A percentile compares a stretch with the other conserved stretches of the same genome.
Evolutionary conservation across 2,797 vertebrate species (phyloP).

Genomic region (Gadopsis bispinosus): DNA sequence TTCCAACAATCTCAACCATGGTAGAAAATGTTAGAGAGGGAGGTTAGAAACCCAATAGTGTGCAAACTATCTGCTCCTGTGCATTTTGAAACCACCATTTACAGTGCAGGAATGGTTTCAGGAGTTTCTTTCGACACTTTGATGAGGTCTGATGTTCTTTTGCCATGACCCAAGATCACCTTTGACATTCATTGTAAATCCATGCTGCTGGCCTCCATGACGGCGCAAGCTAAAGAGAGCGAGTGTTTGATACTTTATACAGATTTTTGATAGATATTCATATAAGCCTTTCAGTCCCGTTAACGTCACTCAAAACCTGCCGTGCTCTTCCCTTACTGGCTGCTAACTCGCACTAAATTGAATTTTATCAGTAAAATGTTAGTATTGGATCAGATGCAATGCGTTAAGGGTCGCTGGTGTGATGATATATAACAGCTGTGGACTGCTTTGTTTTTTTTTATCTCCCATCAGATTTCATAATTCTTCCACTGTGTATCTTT

Average conservation of each 20-base stretch:
- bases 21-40: no score
- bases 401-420: constrained; percentile 11
- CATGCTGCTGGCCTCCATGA: background rate
- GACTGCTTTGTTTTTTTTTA: constrained; percentile 10
- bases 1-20: no score
- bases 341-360: background rate
- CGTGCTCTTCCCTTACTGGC: background rate
- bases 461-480: constrained; percentile 28
- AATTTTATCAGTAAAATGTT: constrained; percentile 26
- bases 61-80: background rate
- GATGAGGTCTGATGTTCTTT: background rate
- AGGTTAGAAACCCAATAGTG: background rate
- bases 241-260: background rate
- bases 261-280: no score
- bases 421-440: constrained; percentile 32
- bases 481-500: constrained; percentile 17
- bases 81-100: background rate
- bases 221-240: background rate
- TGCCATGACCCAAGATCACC: background rate
- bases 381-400: constrained; percentile 25
- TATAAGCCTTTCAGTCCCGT: no score
- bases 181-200: background rate
- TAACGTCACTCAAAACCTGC: no score
- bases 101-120: background rate
- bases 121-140: background rate